phyloP scores from a whole-genome alignment of 2,888 invertebrate genomes.

The Parnassius mnemosyne region DNA sequence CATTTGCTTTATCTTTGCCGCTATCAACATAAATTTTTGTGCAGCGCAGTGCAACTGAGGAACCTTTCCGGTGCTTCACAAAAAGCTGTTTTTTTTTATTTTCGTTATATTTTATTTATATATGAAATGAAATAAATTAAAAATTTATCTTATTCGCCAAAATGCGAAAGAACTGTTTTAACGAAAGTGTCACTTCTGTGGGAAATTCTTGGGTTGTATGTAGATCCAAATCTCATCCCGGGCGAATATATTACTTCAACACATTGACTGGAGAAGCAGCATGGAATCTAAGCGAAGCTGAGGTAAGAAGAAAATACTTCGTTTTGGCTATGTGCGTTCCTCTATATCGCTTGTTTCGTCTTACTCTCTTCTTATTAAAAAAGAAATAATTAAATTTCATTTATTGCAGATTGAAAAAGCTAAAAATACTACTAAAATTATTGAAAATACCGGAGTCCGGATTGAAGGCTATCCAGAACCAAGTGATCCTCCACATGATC shows the following conservation, averaged over 20 bases:
- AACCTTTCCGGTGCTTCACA: not conserved
- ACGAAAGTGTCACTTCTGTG: constrained; percentile 36
- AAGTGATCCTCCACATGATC: constrained; percentile 43
- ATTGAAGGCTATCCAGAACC: constrained; percentile 52
- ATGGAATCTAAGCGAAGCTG: constrained; percentile 58
- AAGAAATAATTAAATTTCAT: not conserved
- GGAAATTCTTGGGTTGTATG: constrained; percentile 56
- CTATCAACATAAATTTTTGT: no score
- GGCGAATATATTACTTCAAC: constrained; percentile 61
- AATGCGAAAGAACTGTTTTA: constrained; percentile 9
- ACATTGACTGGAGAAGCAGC: constrained; percentile 55
- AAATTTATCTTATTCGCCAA: no score
- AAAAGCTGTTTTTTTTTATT: not conserved
- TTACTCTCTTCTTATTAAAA: no score
- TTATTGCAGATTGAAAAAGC: constrained; percentile 53
- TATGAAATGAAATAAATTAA: not conserved
- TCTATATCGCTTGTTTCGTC: no score
- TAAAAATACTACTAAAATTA: constrained; percentile 36
- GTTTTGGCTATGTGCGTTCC: no score
- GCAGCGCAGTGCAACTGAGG: not conserved
- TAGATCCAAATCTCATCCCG: constrained; percentile 54
- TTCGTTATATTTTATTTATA: not conserved
- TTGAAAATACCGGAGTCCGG: constrained; percentile 31
- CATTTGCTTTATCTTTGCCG: no score
- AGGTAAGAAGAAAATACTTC: constrained; percentile 41